Evolutionary conservation across 2,888 invertebrate species (phyloP).

Genomic region (Mellilla xanthometata): DNA sequence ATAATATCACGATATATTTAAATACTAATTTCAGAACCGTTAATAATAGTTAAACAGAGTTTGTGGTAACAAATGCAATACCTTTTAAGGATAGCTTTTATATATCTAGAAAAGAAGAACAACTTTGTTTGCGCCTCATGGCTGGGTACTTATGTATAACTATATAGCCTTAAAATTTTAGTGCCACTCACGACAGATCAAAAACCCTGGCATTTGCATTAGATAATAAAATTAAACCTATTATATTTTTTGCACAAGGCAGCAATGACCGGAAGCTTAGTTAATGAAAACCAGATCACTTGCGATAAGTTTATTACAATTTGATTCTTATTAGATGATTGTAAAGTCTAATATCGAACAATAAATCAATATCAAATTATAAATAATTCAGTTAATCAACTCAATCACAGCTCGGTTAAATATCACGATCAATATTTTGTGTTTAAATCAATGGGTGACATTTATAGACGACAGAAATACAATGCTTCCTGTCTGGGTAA

Average conservation of each 20-base stretch:
- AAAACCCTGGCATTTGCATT: conserved; percentile 4
- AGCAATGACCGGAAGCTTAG: conserved; percentile 15
- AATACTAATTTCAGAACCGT: too few relatives aligned
- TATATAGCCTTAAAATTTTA: too few relatives aligned
- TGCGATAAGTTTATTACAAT: conserved; percentile 3
- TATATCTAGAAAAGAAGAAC: too few relatives aligned
- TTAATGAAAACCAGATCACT: conserved; percentile 14
- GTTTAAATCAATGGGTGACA: not conserved
- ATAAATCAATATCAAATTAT: conserved; percentile 5
- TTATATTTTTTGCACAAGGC: conserved; percentile 6
- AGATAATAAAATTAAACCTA: conserved; percentile 3
- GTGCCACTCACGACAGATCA: too few relatives aligned
- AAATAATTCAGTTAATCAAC: conserved; percentile 5
- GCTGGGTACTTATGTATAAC: too few relatives aligned
- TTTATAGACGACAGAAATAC: not conserved
- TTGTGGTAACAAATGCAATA: too few relatives aligned
- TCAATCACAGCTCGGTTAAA: conserved; percentile 7
- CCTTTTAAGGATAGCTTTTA: too few relatives aligned
- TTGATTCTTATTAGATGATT: conserved; percentile 7
- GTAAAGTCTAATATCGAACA: conserved; percentile 4
- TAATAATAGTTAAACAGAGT: too few relatives aligned
- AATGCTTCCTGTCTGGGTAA: conserved; percentile 3
- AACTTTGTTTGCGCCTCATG: too few relatives aligned
- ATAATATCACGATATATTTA: too few relatives aligned
- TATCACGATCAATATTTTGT: conserved; percentile 8